Percentiles rank a stretch among this genome's conserved stretches.
Conservation (phyloP, 2,797 vertebrate genomes). For the Fundulus diaphanus region DNA sequence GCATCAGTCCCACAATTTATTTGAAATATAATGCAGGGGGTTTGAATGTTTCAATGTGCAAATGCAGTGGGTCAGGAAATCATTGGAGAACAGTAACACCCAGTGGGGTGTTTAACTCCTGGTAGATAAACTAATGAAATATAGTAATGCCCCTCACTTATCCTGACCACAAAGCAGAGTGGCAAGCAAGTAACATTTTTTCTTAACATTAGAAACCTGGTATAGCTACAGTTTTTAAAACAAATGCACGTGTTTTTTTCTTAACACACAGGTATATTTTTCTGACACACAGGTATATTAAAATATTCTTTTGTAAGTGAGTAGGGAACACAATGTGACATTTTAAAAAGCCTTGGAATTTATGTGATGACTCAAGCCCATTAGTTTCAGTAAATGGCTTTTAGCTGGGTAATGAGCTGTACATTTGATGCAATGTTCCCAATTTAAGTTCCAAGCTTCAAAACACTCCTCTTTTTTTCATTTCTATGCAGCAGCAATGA, state of each 20-base stretch:
- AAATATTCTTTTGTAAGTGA: constrained; percentile 11
- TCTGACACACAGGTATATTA: neutral
- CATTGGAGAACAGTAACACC: neutral
- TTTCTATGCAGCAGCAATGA: neutral
- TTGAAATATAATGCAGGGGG: neutral
- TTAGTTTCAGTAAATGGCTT: constrained; percentile 44
- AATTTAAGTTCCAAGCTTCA: constrained; percentile 46
- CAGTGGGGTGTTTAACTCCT: neutral
- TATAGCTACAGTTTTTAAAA: constrained; percentile 14
- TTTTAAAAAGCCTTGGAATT: constrained; percentile 27
- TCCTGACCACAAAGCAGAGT: neutral
- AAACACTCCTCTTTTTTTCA: constrained; percentile 34
- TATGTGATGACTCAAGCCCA: constrained; percentile 4
- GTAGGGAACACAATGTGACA: constrained; percentile 14
- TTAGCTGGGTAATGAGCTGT: constrained; percentile 27
- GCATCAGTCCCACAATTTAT: constrained; percentile 2
- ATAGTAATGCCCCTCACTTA: neutral
- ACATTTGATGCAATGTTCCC: constrained; percentile 64
- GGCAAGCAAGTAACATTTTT: constrained; percentile 3
- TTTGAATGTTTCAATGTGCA: constrained; percentile 1
- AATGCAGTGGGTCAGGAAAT: neutral
- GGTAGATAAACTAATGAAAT: neutral
- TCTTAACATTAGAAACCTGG: constrained; percentile 2
- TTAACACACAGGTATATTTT: neutral
- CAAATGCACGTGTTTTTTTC: constrained; percentile 6